Percentiles rank a stretch among this genome's conserved stretches.
Conservation (phyloP, 2,113 vertebrate genomes). For the Bubalus kerabau region DNA sequence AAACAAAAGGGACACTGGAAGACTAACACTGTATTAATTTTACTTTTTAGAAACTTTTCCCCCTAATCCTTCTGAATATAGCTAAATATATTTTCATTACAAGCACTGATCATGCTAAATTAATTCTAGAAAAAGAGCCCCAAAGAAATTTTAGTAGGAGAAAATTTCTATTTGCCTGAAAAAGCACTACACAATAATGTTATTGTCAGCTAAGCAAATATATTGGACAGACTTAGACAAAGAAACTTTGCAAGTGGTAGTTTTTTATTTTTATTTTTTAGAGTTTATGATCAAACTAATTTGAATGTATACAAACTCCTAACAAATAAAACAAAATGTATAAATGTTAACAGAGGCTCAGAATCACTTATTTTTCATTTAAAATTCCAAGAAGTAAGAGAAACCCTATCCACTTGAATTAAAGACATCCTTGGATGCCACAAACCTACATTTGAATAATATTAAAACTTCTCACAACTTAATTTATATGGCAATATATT, state of each 20-base stretch:
- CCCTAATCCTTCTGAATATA: background rate
- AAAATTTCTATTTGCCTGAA: slow-evolving; percentile 10
- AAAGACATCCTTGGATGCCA: background rate
- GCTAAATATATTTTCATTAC: background rate
- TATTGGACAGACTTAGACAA: background rate
- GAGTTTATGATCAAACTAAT: background rate
- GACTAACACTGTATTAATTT: background rate
- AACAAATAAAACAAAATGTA: background rate
- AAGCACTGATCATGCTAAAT: background rate
- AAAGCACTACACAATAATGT: background rate
- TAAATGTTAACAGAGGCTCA: background rate
- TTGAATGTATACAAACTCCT: background rate
- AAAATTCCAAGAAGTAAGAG: slow-evolving; percentile 5
- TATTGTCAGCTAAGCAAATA: slow-evolving; percentile 19
- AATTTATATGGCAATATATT: slow-evolving; percentile 12
- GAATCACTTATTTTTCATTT: background rate
- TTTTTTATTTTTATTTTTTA: background rate
- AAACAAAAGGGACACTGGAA: background rate
- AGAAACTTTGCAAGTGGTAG: background rate
- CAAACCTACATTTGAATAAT: background rate
- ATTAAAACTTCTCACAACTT: background rate
- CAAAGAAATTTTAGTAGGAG: background rate
- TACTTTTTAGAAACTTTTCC: background rate
- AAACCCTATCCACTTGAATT: background rate
- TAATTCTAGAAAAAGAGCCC: background rate